Base-by-base conservation (phyloP, 2,888 invertebrate species). In the Gisinianus flammeolus region DNA sequence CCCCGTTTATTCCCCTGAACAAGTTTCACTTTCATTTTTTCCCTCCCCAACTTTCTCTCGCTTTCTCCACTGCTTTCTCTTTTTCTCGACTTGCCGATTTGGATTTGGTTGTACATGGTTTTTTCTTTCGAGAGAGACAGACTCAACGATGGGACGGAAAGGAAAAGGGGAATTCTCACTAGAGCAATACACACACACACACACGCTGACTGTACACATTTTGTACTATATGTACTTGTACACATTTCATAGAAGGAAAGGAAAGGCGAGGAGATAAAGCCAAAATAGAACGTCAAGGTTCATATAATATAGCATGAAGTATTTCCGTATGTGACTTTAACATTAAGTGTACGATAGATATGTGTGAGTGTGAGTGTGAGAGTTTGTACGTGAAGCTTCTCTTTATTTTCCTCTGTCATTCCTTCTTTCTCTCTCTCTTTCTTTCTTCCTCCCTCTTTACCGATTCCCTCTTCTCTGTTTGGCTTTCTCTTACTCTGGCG, bases 1-100 rank as follows among this genome's bases (percentile, higher is more conserved):
- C 58, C 62, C 12, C n/a, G 10, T 64, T 64, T 64, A 64, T 64
- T 64, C 24, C 26, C 67, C 31, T n/a, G 67, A 35, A 5, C 30
- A 67, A 67, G 31, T 67, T 35, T 67, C 67, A 33, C 67, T 67
- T 19, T 35, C 12, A 12, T 1, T 33, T 67, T 16, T 28, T 4
- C 16, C 0, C 28, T 66, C n/a, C 22, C 1, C 44, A 19, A 54
- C 12, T 67, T 67, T 33, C 33, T 58, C 19, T 58, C 58, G 5
- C n/a, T 58, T 24, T 19, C 58, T 58, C n/a, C 24, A 19, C 19
- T 24, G 5, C 58, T 58, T 58, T 6, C n/a, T 24, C 58, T 6
- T 24, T 12, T 4, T 58, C 19, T 19, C 58, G 5, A 58, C 10
- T 24, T 26, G 1, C 22, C n/a, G 24, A 62, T 62, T 24, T n/a